Evolutionary conservation across 2,888 invertebrate species (phyloP), one percentile per base, ranked within the genome.

Genomic region (Dione juno): DNA sequence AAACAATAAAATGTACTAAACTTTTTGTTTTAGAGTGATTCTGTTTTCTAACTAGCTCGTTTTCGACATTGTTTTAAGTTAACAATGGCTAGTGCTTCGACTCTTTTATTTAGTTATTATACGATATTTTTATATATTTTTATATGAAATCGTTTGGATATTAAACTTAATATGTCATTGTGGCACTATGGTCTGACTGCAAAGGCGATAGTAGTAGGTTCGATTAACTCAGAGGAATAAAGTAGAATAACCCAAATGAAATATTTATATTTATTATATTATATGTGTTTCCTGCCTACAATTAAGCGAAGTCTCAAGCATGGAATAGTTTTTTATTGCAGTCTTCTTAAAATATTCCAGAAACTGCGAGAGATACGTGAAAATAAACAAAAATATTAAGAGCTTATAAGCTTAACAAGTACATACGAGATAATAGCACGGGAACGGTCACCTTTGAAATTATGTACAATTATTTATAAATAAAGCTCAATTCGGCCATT

Each of bases 401-500:
- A n/a, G n/a, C 6, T 9, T 7, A 8, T 48, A 7, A 48, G 9
- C 9, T 8, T n/a, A 45, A 45, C 45, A 45, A 7, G n/a, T n/a
- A 54, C 16, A 50, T 37, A 58, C 54, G 48, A n/a, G 59, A 45
- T 58, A 19, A 67, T 52, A 45, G 1, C 37, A 21, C 61, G 43
- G 45, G 57, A 75, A 64, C 71, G 76, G 77, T 77, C 79, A 81
- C 80, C 80, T 82, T 74, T 77, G 75, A 81, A 82, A 83, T 85
- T 81, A 86, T 83, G 80, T 81, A 85, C 74, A 58, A 74, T 80
- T 82, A 81, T 80, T 80, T 81, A 80, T 84, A 85, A 84, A 84
- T 81, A 80, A 83, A 81, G 43, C 80, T 81, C 78, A 81, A 83
- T 84, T 81, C 69, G 78, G 80, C 90, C 88, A 90, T 92, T 91